Base-by-base conservation (phyloP, 2,797 vertebrate species). In the Rachycentron canadum region DNA sequence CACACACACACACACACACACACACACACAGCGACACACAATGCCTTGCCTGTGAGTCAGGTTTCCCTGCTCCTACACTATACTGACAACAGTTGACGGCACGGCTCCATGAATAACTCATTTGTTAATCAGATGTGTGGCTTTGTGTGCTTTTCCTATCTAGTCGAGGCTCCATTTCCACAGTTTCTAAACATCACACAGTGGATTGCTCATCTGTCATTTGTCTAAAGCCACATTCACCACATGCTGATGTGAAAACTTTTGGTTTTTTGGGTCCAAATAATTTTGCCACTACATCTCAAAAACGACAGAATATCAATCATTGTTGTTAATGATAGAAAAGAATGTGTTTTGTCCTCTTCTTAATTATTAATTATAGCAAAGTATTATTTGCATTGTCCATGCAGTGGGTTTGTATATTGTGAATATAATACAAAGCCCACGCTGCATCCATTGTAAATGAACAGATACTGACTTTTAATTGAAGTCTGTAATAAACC, bases 91-190 rank as follows among this genome's bases (percentile, higher is more conserved):
- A 81, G 68, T 76, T 38, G 70, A 79, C 67, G 57, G 43, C 78
- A 73, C 75, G 79, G 71, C 66, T 23, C 65, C 80, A 92, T 90
- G 82, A 93, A 93, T 94, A 90, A 93, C 84, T 69, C 89, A 87
- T 88, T 81, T 69, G 62, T 73, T 85, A 78, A 81, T 87, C 76
- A 83, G 66, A 62, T 72, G 57, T 74, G 47, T 53, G 68, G 38
- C 82, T 82, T 26, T 56, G 19, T 81, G 36, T 30, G 62, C 59
- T 84, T 82, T 86, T 85, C 68, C 78, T 79, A 79, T 86, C 79
- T 50, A 41, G 78, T 75, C 58, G 63, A 69, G 61, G 64, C 72
- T 91, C 78, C 11, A 26, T 84, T 90, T 87, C 76, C 69, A 77
- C n/a, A 38, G 55, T 60, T 60, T 7, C 21, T 62, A 76, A 63